Base-by-base conservation (phyloP, 1,140 invertebrate species). In the Ips typographus region DNA sequence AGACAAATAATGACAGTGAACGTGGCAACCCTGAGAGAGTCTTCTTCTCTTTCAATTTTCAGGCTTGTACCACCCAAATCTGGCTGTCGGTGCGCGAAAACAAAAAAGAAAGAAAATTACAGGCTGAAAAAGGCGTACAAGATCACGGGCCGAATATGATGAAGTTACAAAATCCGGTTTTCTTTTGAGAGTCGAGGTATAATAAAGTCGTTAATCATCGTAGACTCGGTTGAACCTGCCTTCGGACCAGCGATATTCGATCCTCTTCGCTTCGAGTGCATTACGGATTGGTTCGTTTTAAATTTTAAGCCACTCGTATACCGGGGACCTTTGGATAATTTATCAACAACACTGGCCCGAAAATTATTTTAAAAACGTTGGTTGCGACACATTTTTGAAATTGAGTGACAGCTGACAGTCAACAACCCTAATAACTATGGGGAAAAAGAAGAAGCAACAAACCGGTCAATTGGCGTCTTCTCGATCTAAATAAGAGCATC, bases 161-260 rank as follows among this genome's bases (percentile, higher is more conserved):
- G 75, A 76, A 76, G 75, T 75, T 75, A 76, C 75, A 71, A 75
- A 73, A 75, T 71, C 74, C 74, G 75, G 75, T 76, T 76, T 69
- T 74, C 71, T 72, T 60, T 64, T 68, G 42, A 55, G 55, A 58
- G 38, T 55, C 37, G 43, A 40, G 72, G 74, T 73, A 76, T 76
- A 76, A 76, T 76, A 76, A 75, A 76, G 75, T 76, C 75, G 75
- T 76, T 76, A 73, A 76, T 76, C 75, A 76, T 75, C 63, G 64
- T 75, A 60, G 57, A 55, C 53, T 71, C 56, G 56, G 66, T n/a
- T 44, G 49, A 72, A 70, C 70, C 68, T 71, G 73, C 75, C 44
- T 49, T 22, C 53, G 53, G 22, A 70, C 65, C 65, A 40, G 40
- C 65, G 74, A 76, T 76, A 74, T 69, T 66, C 72, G 72, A 76